Evolutionary conservation across 1,140 invertebrate species (phyloP).

Genomic region (Leucophenga varia): DNA sequence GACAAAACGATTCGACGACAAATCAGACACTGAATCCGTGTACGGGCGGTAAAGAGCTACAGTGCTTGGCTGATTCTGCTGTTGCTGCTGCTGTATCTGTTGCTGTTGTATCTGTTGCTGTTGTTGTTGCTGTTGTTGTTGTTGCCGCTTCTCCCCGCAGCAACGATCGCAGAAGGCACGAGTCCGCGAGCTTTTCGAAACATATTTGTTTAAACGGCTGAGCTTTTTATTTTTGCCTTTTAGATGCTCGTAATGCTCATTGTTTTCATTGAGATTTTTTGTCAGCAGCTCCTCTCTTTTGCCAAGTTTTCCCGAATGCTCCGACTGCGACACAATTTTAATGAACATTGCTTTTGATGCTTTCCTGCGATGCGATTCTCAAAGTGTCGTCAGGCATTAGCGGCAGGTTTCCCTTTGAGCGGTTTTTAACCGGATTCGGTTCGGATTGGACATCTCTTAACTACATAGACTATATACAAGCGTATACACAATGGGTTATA

Average conservation of each 20-base stretch:
- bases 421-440: too few species aligned
- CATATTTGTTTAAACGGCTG: conserved; percentile 5
- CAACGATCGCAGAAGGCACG: conserved; percentile 43
- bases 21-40: conserved; percentile 49
- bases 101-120: background rate
- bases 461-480: too few species aligned
- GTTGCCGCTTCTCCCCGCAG: conserved; percentile 33
- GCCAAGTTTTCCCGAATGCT: background rate
- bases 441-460: too few species aligned
- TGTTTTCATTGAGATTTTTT: conserved; percentile 16
- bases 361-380: too few species aligned
- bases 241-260: conserved; percentile 28
- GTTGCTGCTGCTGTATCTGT: conserved; percentile 13
- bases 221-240: conserved; percentile 34
- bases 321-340: conserved; percentile 13
- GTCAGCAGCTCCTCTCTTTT: background rate
- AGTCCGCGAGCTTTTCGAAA: conserved; percentile 47
- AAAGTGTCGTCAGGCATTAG: too few species aligned
- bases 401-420: too few species aligned
- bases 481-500: too few species aligned
- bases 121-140: conserved; percentile 9
- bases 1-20: conserved; percentile 55
- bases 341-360: conserved; percentile 16
- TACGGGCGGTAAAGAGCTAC: conserved; percentile 31
- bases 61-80: too few species aligned